Evolutionary conservation across 2,113 vertebrate species (phyloP).

Genomic region (Periophthalmus modestus): DNA sequence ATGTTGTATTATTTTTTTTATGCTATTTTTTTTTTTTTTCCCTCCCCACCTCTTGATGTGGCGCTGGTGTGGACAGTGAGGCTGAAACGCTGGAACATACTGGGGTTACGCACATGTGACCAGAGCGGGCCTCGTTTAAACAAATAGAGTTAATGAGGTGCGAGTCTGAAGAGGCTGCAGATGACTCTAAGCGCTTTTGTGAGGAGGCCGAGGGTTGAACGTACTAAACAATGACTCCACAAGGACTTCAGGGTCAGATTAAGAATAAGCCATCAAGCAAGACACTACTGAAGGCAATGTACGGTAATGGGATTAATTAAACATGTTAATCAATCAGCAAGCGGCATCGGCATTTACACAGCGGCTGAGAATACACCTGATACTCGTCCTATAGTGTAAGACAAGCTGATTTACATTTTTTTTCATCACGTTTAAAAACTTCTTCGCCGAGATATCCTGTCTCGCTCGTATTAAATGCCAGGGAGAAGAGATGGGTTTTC

Average conservation of each 20-base stretch:
- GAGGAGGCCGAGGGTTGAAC: not conserved
- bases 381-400: too few species aligned
- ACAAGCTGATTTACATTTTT: too few species aligned
- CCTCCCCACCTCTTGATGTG: slow-evolving; percentile 24
- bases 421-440: too few species aligned
- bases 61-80: slow-evolving; percentile 42
- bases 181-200: not conserved
- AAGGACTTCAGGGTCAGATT: not conserved
- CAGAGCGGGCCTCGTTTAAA: slow-evolving; percentile 11
- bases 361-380: too few species aligned
- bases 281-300: not conserved
- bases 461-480: too few species aligned
- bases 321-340: not conserved
- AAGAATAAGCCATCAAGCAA: not conserved
- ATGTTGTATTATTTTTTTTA: too few species aligned
- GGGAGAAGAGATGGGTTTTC: too few species aligned
- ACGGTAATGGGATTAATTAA: not conserved
- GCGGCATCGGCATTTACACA: not conserved
- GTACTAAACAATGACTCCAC: not conserved
- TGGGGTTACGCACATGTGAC: slow-evolving; percentile 4
- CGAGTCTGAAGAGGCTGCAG: not conserved
- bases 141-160: not conserved
- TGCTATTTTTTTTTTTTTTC: slow-evolving; percentile 28
- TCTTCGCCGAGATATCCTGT: too few species aligned
- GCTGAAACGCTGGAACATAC: slow-evolving; percentile 53